Base-by-base conservation (phyloP, 2,113 vertebrate species). In the Passer montanus region DNA sequence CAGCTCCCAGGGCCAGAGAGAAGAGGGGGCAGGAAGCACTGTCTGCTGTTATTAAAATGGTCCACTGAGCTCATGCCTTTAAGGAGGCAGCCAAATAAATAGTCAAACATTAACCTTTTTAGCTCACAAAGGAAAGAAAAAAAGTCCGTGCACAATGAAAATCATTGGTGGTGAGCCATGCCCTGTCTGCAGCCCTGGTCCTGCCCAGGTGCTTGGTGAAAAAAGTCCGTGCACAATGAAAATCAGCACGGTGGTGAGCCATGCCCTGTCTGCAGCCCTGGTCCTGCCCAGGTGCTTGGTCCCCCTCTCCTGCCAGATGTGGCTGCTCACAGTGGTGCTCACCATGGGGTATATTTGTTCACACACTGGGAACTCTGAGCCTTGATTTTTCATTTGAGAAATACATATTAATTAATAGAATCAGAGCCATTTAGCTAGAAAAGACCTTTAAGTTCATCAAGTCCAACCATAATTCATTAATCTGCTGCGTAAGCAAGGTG, bases 21-120 rank as follows among this genome's bases (percentile, higher is more conserved):
- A 77, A 88, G 67, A 84, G 56, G 78, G 74, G 55, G 74, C 66
- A 89, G 80, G 86, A 92, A 96, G 60, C 68, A 15, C 56, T 96
- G 96, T 84, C 94, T 86, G 7, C 64, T 78, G 73, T 59, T 89
- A 81, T 95, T 96, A 95, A 93, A 95, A 95, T 84, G 95, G 80
- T 96, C 89, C 80, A 44, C 76, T 97, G 95, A 91, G 62, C 89
- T 94, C 89, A 68, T 92, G 94, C 93, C 86, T 95, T 77, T 87
- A 81, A 95, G 95, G 89, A 90, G 83, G 33, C 11, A 15, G 72
- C 18, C 0, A 15, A 93, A 95, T 44, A 90, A 84, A 77, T 7
- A 95, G 94, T 77, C 86, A 88, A 78, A 83, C 27, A 74, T 92
- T 93, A 96, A 95, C 59, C 68, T 95, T 93, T 89, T 78, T 37